Evolutionary conservation across 2,113 vertebrate species (phyloP).

Genomic region (Taurulus bubalis): DNA sequence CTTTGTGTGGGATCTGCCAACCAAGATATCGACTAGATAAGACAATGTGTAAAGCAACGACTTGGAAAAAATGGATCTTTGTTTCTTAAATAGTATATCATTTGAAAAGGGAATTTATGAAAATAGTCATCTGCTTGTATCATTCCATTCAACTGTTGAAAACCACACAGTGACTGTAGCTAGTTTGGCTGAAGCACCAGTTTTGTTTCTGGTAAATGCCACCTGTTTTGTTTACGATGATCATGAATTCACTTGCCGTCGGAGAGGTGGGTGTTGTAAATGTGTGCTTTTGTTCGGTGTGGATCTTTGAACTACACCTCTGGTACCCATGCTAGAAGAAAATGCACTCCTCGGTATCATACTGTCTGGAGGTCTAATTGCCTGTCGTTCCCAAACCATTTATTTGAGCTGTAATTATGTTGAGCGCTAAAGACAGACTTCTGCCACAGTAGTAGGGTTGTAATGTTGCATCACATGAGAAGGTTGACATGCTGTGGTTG

Average conservation of each 20-base stretch:
- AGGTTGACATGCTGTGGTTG: conserved; percentile 28
- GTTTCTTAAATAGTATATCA: conserved; percentile 40
- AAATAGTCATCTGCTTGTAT: conserved; percentile 14
- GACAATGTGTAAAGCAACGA: conserved; percentile 42
- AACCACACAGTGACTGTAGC: neutral
- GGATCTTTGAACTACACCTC: conserved; percentile 61
- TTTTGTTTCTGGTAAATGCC: conserved; percentile 37
- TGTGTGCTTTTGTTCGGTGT: conserved; percentile 43
- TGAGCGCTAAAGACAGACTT: conserved; percentile 69
- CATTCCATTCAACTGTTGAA: conserved; percentile 17
- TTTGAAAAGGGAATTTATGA: conserved; percentile 36
- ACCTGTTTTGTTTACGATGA: conserved; percentile 58
- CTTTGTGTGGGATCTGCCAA: conserved; percentile 13
- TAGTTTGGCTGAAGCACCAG: conserved; percentile 16
- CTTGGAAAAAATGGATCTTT: conserved; percentile 1
- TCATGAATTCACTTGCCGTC: conserved; percentile 45
- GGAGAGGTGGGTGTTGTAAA: conserved; percentile 32
- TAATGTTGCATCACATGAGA: conserved; percentile 39
- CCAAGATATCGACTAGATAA: neutral
- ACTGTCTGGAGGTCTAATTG: conserved; percentile 75
- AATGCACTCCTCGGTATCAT: conserved; percentile 52
- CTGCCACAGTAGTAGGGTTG: conserved; percentile 38
- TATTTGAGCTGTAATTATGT: conserved; percentile 75
- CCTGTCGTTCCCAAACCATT: conserved; percentile 75
- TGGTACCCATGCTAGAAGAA: conserved; percentile 49